Evolutionary conservation across 1,140 invertebrate species (phyloP), one percentile per base, ranked within the genome.

Genomic region (Drosophila kurseongensis): DNA sequence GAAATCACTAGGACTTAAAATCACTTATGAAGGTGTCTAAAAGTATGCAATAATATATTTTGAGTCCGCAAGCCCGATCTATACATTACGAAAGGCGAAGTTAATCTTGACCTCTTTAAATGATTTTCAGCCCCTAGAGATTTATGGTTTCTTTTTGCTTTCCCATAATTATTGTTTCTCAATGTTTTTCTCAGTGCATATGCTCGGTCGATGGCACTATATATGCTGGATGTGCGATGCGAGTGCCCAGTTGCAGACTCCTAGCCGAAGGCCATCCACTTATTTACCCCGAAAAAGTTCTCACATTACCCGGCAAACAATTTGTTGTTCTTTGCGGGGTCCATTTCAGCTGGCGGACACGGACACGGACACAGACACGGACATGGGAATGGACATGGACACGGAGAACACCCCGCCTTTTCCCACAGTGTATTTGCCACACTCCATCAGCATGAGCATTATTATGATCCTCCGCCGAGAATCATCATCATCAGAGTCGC

Each of bases 211-310:
- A 23, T 60, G 51, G 32, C 0, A 32, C 29, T 32, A 27, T 59
- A 8, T 32, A 12, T 55, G 2, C 36, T 13, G 52, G 5, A 38
- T 35, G 14, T 32, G n/a, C 13, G 44, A 40, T 41, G 44, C 48
- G 57, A 27, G 50, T 51, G 65, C 66, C 42, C 45, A 16, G 47
- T 54, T 56, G 56, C 56, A 63, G 40, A 45, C 63, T 61, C 57
- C 63, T 57, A 35, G 82, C 75, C 82, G 61, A 75, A 76, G 80
- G 75, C 60, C 58, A 74, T 68, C 58, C 75, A 76, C 75, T 88
- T 88, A 81, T 88, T 86, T 79, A 88, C 58, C 71, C 67, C 73
- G 61, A 82, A 80, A 86, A 82, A 80, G 76, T 79, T 79, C 79
- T 83, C 83, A 62, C 83, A 88, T 86, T 86, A 69, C 74, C 74